These are phyloP conservation scores for Shargacucullia verbasci DNA, from an alignment of 2,888 invertebrate genomes.

Conservation along the genomic window DNA sequence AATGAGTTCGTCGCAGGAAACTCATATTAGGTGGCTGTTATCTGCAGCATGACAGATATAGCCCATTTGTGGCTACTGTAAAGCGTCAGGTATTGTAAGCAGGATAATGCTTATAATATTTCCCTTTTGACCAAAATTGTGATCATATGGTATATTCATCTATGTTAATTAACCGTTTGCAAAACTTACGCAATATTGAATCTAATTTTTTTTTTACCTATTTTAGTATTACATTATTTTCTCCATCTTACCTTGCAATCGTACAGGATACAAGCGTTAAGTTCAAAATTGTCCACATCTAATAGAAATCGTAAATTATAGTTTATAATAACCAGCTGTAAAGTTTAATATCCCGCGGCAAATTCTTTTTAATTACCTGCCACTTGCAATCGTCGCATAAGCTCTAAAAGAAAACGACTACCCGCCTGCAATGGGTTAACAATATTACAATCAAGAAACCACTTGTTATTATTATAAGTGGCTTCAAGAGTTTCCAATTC, in stretches of 20 bases:
- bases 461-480: slow-evolving; percentile 36
- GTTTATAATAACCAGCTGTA: too few species aligned
- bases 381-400: slow-evolving; percentile 22
- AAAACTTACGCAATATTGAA: too few species aligned
- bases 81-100: not conserved
- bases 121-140: too few species aligned
- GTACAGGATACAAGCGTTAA: too few species aligned
- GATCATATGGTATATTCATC: too few species aligned
- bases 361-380: slow-evolving; percentile 28
- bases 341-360: slow-evolving; percentile 30
- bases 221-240: too few species aligned
- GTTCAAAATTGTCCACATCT: too few species aligned
- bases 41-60: slow-evolving; percentile 24
- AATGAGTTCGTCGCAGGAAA: slow-evolving; percentile 49
- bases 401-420: slow-evolving; percentile 23
- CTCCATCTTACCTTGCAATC: too few species aligned
- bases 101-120: too few species aligned
- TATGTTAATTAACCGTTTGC: too few species aligned
- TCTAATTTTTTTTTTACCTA: too few species aligned
- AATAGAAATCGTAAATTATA: too few species aligned
- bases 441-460: slow-evolving; percentile 31
- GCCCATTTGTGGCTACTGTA: slow-evolving; percentile 5
- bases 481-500: slow-evolving; percentile 39
- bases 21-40: slow-evolving; percentile 46
- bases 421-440: slow-evolving; percentile 23